Percentiles rank a stretch among this genome's conserved stretches.
Conservation (phyloP, 2,797 vertebrate species). For the Allochrocebus solatus region DNA sequence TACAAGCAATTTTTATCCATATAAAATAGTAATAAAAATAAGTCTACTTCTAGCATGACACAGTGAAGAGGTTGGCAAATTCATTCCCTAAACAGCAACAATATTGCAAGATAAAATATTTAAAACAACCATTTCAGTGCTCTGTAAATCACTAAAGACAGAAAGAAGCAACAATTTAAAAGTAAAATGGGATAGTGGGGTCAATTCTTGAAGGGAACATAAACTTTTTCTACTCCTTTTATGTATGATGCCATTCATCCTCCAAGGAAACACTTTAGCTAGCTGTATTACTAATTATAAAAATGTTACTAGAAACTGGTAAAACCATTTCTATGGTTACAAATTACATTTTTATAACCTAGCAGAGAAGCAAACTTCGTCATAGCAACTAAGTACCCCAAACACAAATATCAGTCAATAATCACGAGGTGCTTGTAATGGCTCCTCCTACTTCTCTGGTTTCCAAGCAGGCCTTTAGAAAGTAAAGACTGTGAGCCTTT, state of each 20-base stretch:
- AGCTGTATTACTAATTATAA: slow-evolving; percentile 24
- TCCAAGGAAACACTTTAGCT: background rate
- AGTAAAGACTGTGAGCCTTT: background rate
- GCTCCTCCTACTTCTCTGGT: background rate
- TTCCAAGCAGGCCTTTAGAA: background rate
- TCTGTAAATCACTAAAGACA: background rate
- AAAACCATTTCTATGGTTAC: slow-evolving; percentile 7
- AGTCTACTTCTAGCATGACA: background rate
- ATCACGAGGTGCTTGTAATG: background rate
- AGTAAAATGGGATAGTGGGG: background rate
- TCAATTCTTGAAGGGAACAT: background rate
- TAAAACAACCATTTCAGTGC: background rate
- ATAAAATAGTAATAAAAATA: background rate
- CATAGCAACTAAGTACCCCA: background rate
- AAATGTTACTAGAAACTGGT: background rate
- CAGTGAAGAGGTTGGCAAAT: background rate
- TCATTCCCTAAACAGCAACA: background rate
- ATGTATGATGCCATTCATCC: background rate
- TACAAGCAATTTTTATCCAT: background rate
- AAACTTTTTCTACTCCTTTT: background rate
- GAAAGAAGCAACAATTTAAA: background rate
- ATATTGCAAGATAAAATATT: background rate
- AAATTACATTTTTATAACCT: background rate
- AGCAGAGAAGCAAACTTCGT: slow-evolving; percentile 2
- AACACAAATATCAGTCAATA: background rate